These are phyloP conservation scores for Drosophila neonasuta DNA, from an alignment of 2,888 invertebrate species.

Conservation along the genomic window DNA sequence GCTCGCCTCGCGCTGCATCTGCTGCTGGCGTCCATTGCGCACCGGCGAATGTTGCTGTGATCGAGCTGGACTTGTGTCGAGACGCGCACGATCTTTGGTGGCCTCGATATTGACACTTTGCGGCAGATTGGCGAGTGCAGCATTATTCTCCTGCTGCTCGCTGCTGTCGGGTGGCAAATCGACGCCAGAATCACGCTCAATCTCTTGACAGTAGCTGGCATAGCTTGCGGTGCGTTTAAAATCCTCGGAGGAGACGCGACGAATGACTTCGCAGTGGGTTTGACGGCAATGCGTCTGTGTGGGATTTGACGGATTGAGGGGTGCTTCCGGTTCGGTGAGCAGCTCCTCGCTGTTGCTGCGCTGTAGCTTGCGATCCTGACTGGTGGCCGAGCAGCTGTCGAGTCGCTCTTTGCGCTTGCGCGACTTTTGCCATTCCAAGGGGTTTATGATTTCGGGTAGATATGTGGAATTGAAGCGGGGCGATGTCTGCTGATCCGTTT, in stretches of 20 bases:
- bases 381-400: conserved; percentile 85
- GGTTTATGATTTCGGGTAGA: conserved; percentile 82
- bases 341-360: conserved; percentile 86
- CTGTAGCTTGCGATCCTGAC: conserved; percentile 85
- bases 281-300: conserved; percentile 13
- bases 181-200: conserved; percentile 56
- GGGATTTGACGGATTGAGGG: conserved; percentile 6
- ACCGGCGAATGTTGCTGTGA: conserved; percentile 81
- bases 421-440: conserved; percentile 82
- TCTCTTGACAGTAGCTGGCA: conserved; percentile 74
- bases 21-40: conserved; percentile 51
- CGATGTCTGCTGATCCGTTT: conserved; percentile 37
- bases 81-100: conserved; percentile 74
- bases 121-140: conserved; percentile 72
- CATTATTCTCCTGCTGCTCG: conserved; percentile 74
- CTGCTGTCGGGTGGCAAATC: conserved; percentile 34
- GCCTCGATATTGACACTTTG: conserved; percentile 57
- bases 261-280: conserved; percentile 66
- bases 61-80: conserved; percentile 82
- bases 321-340: conserved; percentile 82
- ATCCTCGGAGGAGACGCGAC: conserved; percentile 80
- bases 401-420: conserved; percentile 86
- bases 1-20: conserved; percentile 80
- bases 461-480: conserved; percentile 80
- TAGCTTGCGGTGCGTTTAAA: conserved; percentile 79